Conservation (phyloP, 2,888 invertebrate species). For the Blera fallax region DNA sequence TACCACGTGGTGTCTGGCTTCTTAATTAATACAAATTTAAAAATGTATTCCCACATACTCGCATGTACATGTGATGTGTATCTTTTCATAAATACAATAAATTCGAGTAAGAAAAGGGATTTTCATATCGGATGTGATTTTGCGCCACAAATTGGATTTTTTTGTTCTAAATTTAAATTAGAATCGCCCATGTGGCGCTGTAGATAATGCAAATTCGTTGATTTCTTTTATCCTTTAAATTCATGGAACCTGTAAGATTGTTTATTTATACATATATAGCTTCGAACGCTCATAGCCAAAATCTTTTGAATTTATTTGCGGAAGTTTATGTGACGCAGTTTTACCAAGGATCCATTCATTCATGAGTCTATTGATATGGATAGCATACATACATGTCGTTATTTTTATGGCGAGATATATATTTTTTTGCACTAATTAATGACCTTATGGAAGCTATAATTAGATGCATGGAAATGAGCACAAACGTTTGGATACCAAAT, state of each 20-base stretch:
- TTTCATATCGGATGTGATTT: neutral
- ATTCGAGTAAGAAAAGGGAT: too few relatives aligned
- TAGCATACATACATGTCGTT: neutral
- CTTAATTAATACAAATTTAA: neutral
- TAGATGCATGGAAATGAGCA: constrained; percentile 8
- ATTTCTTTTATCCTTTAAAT: neutral
- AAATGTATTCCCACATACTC: neutral
- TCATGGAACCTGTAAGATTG: constrained; percentile 6
- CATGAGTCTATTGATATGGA: neutral
- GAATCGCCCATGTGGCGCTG: neutral
- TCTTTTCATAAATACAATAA: too few relatives aligned
- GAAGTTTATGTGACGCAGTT: constrained; percentile 9
- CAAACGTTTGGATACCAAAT: constrained; percentile 21
- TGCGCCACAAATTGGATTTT: constrained; percentile 1
- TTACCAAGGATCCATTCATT: neutral
- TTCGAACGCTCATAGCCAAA: neutral
- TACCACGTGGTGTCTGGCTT: neutral
- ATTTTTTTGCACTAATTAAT: constrained; percentile 6
- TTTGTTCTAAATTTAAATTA: neutral
- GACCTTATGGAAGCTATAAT: constrained; percentile 20
- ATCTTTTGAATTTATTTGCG: neutral
- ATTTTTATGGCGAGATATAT: neutral
- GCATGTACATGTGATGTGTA: too few relatives aligned
- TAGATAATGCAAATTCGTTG: neutral
- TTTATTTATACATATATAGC: neutral